These are phyloP conservation scores for Scotopteryx bipunctaria DNA, from an alignment of 2,888 invertebrate species.

Conservation along the genomic window DNA sequence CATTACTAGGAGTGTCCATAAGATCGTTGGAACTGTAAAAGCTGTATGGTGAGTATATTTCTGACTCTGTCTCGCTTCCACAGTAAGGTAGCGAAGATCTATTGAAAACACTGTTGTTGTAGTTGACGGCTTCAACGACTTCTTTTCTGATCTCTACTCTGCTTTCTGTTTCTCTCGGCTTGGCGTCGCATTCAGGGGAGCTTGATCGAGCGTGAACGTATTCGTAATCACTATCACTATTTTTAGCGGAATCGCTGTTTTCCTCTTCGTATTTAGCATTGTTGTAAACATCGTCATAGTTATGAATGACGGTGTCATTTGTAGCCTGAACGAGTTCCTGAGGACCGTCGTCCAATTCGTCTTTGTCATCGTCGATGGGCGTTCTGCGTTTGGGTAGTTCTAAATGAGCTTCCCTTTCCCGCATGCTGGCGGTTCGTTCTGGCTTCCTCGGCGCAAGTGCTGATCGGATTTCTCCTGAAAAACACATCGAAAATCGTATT, in stretches of 20 bases:
- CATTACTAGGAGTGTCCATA: slow-evolving; percentile 71
- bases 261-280: slow-evolving; percentile 75
- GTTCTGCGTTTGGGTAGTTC: slow-evolving; percentile 82
- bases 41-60: slow-evolving; percentile 92
- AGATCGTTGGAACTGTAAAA: slow-evolving; percentile 87
- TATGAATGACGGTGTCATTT: slow-evolving; percentile 74
- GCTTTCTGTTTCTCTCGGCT: slow-evolving; percentile 61
- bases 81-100: slow-evolving; percentile 91
- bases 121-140: slow-evolving; percentile 73
- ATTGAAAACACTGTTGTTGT: slow-evolving; percentile 83
- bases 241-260: slow-evolving; percentile 73
- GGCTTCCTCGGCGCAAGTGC: slow-evolving; percentile 92
- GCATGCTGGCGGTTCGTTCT: slow-evolving; percentile 93
- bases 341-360: slow-evolving; percentile 72
- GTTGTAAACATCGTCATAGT: slow-evolving; percentile 78
- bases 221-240: slow-evolving; percentile 85
- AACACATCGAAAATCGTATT: slow-evolving; percentile 31
- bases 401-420: slow-evolving; percentile 88
- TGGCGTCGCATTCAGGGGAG: slow-evolving; percentile 87
- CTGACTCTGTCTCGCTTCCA: slow-evolving; percentile 92
- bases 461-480: slow-evolving; percentile 91
- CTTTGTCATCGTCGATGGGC: slow-evolving; percentile 81
- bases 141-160: slow-evolving; percentile 64
- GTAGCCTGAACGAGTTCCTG: slow-evolving; percentile 75
- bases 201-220: slow-evolving; percentile 86